phyloP scores from a whole-genome alignment of 2,113 vertebrate genomes.

The Lates calcarifer region DNA sequence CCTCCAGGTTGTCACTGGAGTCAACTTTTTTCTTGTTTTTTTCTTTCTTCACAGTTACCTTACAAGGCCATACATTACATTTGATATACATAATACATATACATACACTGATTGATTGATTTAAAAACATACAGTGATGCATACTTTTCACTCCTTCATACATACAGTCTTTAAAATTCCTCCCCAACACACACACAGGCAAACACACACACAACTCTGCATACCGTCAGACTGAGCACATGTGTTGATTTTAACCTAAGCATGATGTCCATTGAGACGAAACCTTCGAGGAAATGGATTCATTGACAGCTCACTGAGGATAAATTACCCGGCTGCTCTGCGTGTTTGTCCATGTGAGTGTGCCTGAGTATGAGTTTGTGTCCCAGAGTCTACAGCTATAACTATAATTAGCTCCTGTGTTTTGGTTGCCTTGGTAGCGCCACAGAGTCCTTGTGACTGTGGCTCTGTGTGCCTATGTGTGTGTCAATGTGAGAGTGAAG shows the following conservation, averaged over 20 bases:
- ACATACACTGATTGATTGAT: no score
- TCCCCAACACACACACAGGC: neutral
- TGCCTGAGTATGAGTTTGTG: slow-evolving; percentile 54
- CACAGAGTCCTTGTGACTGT: slow-evolving; percentile 55
- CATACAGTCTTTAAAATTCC: neutral
- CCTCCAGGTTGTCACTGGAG: neutral
- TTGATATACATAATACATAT: neutral
- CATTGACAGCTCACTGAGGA: slow-evolving; percentile 36
- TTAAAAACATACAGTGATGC: neutral
- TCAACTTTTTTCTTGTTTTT: neutral
- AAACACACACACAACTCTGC: neutral
- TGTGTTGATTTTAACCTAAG: slow-evolving; percentile 16
- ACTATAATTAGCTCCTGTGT: slow-evolving; percentile 79
- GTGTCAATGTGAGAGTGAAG: slow-evolving; percentile 37
- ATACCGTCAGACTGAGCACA: slow-evolving; percentile 6
- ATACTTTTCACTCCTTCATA: neutral
- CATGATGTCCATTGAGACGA: neutral
- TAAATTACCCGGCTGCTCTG: slow-evolving; percentile 33
- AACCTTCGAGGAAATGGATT: slow-evolving; percentile 22
- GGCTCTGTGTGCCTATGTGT: slow-evolving; percentile 28
- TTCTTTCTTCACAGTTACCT: neutral
- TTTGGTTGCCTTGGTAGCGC: slow-evolving; percentile 77
- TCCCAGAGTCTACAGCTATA: slow-evolving; percentile 59
- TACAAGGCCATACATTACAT: neutral
- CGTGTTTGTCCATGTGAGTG: slow-evolving; percentile 49